Evolutionary conservation across 2,113 vertebrate species (phyloP), one percentile per base, ranked within the genome.

Genomic region (Sander lucioperca): DNA sequence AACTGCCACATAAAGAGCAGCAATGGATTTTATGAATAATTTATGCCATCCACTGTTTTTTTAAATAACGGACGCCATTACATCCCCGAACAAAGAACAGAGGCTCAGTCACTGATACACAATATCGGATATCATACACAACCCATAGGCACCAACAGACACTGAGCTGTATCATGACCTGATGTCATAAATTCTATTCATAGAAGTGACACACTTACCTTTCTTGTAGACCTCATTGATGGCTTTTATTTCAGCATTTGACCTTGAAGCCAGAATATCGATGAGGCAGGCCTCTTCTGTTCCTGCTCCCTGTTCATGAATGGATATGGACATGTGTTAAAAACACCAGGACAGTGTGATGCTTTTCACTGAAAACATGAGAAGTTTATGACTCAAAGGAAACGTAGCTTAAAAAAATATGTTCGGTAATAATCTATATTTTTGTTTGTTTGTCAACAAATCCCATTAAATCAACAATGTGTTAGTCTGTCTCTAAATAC

Each of bases 261-360:
- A 91, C 79, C 97, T 97, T 57, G 98, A 98, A n/a, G 97, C 97
- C 77, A 99, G 93, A 82, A 99, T 97, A 82, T 99, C 98, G 15
- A 97, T 96, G 85, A 99, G 96, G 91, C 96, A 96, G 3, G 97
- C 97, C 83, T 99, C 98, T 11, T 99, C 97, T 0, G 98, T 99
- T 56, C 98, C 98, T 16, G 97, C 97, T 1, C 98, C 98, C 98
- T 99, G 77, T 15, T 25, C 61, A 74, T 33, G 53, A 79, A 68
- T 11, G 1, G 18, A 47, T 15, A 50, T 30, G 21, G 18, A 47
- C 7, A 3, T 1, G 23, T 33, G 12, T 30, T 47, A 15, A 58
- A 45, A 47, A 39, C 54, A 61, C 1, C 8, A 23, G 30, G 19
- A 21, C 21, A 39, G 59, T 30, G 30, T n/a, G 4, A 15, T 70